Evolutionary conservation across 1,140 invertebrate species (phyloP).

Genomic region (Drosophila pachea): DNA sequence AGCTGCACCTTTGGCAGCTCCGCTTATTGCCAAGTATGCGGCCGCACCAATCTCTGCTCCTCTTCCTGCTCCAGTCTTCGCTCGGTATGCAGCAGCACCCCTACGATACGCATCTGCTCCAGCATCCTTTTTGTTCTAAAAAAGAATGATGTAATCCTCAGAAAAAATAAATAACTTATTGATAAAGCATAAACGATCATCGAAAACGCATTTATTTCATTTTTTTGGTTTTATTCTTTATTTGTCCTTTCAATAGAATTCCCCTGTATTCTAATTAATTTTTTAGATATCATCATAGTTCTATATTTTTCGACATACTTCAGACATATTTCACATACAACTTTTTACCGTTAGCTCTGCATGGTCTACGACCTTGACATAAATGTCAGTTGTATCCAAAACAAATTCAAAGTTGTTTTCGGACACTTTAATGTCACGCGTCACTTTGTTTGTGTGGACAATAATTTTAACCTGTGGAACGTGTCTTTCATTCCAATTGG

Average conservation of each 20-base stretch:
- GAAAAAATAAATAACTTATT: conserved; percentile 10
- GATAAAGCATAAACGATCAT: neutral
- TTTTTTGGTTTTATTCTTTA: too few relatives aligned
- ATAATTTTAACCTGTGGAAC: conserved; percentile 33
- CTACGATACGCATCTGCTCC: conserved; percentile 20
- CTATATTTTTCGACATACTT: neutral
- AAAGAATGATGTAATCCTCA: conserved; percentile 18
- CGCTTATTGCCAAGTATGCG: conserved; percentile 24
- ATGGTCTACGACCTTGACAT: conserved; percentile 36
- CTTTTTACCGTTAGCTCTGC: neutral
- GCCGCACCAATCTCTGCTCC: conserved; percentile 15
- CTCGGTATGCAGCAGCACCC: conserved; percentile 9
- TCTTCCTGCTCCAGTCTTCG: neutral
- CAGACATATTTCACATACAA: neutral
- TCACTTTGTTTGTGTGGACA: conserved; percentile 33
- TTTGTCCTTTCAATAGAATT: too few relatives aligned
- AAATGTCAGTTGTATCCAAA: conserved; percentile 28
- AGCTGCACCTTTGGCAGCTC: conserved; percentile 19
- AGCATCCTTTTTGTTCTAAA: conserved; percentile 33
- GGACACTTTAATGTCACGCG: conserved; percentile 34
- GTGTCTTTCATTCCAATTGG: conserved; percentile 36
- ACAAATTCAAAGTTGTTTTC: conserved; percentile 30
- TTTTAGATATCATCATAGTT: too few relatives aligned
- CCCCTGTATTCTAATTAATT: too few relatives aligned
- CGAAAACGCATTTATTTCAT: neutral